These are phyloP conservation scores for Siphlonurus alternatus DNA, from an alignment of 2,888 invertebrate species.

Conservation along the genomic window DNA sequence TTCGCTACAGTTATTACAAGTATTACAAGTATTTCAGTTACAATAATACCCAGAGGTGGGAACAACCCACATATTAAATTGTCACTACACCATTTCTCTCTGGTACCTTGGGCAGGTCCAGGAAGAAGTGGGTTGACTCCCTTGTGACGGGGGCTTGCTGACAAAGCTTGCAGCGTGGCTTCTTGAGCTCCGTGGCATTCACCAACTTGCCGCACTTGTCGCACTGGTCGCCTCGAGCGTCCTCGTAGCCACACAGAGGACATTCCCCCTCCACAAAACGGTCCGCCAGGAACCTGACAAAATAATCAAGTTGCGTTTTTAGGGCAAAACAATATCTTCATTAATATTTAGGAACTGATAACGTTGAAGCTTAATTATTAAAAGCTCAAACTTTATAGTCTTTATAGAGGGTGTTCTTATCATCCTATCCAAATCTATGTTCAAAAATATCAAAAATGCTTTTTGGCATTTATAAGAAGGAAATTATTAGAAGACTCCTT, in stretches of 20 bases:
- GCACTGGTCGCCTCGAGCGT: conserved; percentile 96
- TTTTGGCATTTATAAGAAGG: too few species aligned
- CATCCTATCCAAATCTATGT: too few species aligned
- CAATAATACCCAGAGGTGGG: too few species aligned
- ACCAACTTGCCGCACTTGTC: conserved; percentile 93
- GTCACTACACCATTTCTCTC: too few species aligned
- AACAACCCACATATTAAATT: too few species aligned
- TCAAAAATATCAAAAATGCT: too few species aligned
- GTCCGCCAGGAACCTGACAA: conserved; percentile 26
- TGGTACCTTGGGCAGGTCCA: conserved; percentile 83
- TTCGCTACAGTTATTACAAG: too few species aligned
- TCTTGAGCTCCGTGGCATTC: conserved; percentile 73
- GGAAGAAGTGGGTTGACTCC: conserved; percentile 80
- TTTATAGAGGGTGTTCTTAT: background rate
- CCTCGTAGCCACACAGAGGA: conserved; percentile 80
- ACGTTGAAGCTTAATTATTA: background rate
- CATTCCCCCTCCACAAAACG: conserved; percentile 94
- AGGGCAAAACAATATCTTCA: background rate
- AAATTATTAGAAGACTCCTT: too few species aligned
- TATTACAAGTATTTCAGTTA: too few species aligned
- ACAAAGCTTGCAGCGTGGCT: conserved; percentile 82
- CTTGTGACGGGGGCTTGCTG: conserved; percentile 47
- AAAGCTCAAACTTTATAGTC: background rate
- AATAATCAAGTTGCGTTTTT: background rate
- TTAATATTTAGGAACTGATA: background rate